A percentile compares a stretch with the other conserved stretches of the same genome.
phyloP scores from a whole-genome alignment of 2,888 invertebrate species.

The Actias luna region DNA sequence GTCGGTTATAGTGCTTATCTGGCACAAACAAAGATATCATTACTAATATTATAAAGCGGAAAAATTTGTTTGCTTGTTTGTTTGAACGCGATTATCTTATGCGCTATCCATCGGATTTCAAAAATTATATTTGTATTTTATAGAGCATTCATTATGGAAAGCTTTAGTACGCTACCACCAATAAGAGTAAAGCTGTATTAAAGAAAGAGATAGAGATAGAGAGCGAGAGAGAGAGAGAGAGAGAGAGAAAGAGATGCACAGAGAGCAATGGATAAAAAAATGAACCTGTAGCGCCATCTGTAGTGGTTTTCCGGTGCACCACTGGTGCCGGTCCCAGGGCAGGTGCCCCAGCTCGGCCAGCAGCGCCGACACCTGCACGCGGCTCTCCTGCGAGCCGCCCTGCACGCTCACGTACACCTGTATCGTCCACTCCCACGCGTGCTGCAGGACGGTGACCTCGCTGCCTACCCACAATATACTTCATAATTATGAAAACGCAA shows the following conservation, averaged over 20 bases:
- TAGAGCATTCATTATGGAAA: too few species aligned
- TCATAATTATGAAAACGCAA: neutral
- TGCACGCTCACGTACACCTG: constrained; percentile 32
- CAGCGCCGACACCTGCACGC: constrained; percentile 44
- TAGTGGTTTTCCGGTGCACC: constrained; percentile 47
- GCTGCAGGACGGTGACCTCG: constrained; percentile 46
- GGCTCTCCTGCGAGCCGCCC: constrained; percentile 33
- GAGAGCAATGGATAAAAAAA: too few species aligned
- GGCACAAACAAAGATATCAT: neutral
- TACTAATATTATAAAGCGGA: too few species aligned
- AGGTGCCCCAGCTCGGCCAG: constrained; percentile 41
- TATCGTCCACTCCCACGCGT: constrained; percentile 55
- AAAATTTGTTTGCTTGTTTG: too few species aligned
- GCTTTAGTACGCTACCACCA: too few species aligned
- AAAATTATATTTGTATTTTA: too few species aligned
- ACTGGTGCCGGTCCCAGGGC: constrained; percentile 58
- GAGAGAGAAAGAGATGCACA: too few species aligned
- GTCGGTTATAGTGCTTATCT: constrained; percentile 26
- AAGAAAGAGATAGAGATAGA: too few species aligned
- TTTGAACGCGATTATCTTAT: too few species aligned
- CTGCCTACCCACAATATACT: constrained; percentile 33
- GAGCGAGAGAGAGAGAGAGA: too few species aligned
- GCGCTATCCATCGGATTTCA: too few species aligned
- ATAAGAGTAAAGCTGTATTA: too few species aligned
- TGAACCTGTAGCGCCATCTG: constrained; percentile 48